These are phyloP conservation scores for Platygyra sinensis DNA, from an alignment of 64 coral and sea anemone genomes.

Conservation along the genomic window DNA sequence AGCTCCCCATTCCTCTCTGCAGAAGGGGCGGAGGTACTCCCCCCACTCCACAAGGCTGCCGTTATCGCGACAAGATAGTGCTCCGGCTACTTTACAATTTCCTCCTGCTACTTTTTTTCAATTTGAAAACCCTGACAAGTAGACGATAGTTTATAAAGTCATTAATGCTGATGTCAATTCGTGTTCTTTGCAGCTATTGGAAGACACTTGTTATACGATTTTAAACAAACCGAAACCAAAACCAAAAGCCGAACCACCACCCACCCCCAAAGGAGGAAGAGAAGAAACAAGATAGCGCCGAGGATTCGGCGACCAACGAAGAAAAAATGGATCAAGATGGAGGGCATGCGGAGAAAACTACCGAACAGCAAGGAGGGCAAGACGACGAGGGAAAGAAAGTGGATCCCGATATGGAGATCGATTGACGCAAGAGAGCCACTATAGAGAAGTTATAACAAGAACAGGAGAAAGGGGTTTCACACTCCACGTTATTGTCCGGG, in stretches of 20 bases:
- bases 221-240: slow-evolving; percentile 88
- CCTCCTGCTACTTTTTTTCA: too few species aligned
- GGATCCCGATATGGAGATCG: slow-evolving; percentile 36
- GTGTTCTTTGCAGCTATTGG: slow-evolving; percentile 59
- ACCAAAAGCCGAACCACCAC: slow-evolving; percentile 69
- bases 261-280: slow-evolving; percentile 87
- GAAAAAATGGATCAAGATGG: slow-evolving; percentile 71
- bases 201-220: slow-evolving; percentile 79
- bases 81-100: too few species aligned
- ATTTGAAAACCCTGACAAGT: too few species aligned
- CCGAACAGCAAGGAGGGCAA: background rate
- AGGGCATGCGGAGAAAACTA: background rate
- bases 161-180: background rate
- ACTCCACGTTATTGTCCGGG: background rate
- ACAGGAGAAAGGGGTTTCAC: background rate
- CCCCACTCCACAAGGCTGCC: too few species aligned
- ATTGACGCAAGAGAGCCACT: background rate
- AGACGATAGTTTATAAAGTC: background rate
- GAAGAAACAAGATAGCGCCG: slow-evolving; percentile 49
- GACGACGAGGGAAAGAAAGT: background rate
- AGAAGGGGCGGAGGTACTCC: too few species aligned
- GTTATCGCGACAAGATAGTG: too few species aligned
- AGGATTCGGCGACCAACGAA: slow-evolving; percentile 1
- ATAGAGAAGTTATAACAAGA: background rate
- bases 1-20: too few species aligned